phyloP scores from a whole-genome alignment of 2,797 vertebrate genomes.

The Antennarius maculatus region DNA sequence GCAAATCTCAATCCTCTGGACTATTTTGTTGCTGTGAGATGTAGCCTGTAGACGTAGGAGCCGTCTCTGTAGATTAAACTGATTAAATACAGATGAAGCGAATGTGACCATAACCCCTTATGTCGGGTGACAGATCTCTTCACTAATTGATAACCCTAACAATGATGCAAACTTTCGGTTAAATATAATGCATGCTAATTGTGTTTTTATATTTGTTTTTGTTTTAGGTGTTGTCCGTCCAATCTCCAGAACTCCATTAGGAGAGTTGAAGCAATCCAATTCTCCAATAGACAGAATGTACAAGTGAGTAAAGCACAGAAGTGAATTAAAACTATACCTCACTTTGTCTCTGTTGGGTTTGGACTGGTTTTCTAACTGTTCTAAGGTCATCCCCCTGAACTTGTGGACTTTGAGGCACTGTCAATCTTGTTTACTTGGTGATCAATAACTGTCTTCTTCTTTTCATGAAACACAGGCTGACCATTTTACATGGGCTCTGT shows the following conservation, averaged over 20 bases:
- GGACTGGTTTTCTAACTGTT: slow-evolving; percentile 49
- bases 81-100: slow-evolving; percentile 42
- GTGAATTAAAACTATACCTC: slow-evolving; percentile 24
- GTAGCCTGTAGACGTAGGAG: slow-evolving; percentile 40
- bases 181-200: neutral
- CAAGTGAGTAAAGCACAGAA: slow-evolving; percentile 85
- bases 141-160: slow-evolving; percentile 11
- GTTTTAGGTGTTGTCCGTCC: slow-evolving; percentile 85
- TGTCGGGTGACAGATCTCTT: slow-evolving; percentile 19
- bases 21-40: slow-evolving; percentile 43
- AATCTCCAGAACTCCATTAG: slow-evolving; percentile 83
- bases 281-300: slow-evolving; percentile 89
- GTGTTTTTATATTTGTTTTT: neutral
- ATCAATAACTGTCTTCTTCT: slow-evolving; percentile 8
- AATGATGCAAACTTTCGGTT: neutral
- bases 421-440: slow-evolving; percentile 20
- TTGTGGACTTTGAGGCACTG: slow-evolving; percentile 19
- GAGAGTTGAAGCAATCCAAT: slow-evolving; percentile 87
- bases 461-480: slow-evolving; percentile 11
- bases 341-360: slow-evolving; percentile 29
- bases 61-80: slow-evolving; percentile 51
- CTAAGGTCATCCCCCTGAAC: slow-evolving; percentile 28
- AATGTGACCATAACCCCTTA: slow-evolving; percentile 15
- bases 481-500: neutral
- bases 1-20: slow-evolving; percentile 33